Evolutionary conservation across 2,888 invertebrate genomes (phyloP).

Genomic region (Dilophus febrilis): DNA sequence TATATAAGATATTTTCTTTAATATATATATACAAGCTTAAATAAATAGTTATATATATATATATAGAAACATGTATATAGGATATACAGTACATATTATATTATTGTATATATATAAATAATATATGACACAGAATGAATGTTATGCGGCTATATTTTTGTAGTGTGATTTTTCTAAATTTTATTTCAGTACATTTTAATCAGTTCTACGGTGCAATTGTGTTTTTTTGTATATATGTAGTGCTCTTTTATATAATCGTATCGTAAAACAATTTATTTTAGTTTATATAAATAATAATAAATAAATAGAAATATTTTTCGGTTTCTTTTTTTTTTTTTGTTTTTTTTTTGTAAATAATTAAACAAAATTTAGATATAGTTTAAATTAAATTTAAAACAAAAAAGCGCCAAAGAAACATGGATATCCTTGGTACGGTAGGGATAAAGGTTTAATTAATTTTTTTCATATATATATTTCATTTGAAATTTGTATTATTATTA

Average conservation of each 20-base stretch:
- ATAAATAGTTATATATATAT: too few species aligned
- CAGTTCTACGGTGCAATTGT: slow-evolving; percentile 3
- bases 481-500: too few species aligned
- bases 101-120: too few species aligned
- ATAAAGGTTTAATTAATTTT: slow-evolving; percentile 1
- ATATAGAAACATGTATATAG: too few species aligned
- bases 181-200: slow-evolving; percentile 1
- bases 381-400: slow-evolving; percentile 11
- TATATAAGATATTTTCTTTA: too few species aligned
- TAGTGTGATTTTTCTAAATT: neutral
- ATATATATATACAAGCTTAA: too few species aligned
- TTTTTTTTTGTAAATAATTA: too few species aligned
- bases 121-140: neutral
- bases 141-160: neutral
- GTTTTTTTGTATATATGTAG: neutral
- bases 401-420: slow-evolving; percentile 32
- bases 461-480: too few species aligned
- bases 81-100: too few species aligned
- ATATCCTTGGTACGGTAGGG: slow-evolving; percentile 31
- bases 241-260: neutral
- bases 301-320: neutral
- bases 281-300: neutral
- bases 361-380: neutral
- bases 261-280: neutral
- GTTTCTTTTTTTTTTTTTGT: neutral